These are phyloP conservation scores for Melanargia galathea DNA, from an alignment of 2,888 invertebrate species.

Conservation along the genomic window DNA sequence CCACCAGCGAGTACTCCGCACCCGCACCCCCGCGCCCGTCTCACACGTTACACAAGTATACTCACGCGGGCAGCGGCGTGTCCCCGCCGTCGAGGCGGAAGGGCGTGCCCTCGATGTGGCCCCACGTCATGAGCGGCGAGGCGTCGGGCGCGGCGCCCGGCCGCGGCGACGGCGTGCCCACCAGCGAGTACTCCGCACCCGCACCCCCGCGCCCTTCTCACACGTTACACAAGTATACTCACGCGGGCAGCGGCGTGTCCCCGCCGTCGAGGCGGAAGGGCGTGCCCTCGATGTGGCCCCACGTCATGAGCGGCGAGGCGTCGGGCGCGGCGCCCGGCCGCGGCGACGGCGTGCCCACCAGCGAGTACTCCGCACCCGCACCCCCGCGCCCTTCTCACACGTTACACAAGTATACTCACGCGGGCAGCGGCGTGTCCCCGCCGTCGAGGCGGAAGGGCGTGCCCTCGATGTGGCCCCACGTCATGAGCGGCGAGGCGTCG, in stretches of 20 bases:
- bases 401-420: slow-evolving; percentile 85
- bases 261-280: slow-evolving; percentile 96
- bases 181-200: slow-evolving; percentile 80
- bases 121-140: slow-evolving; percentile 99
- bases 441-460: slow-evolving; percentile 97
- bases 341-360: slow-evolving; percentile 94
- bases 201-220: slow-evolving; percentile 68
- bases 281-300: slow-evolving; percentile 99
- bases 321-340: slow-evolving; percentile 88
- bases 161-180: slow-evolving; percentile 94
- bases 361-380: slow-evolving; percentile 76
- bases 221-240: slow-evolving; percentile 85
- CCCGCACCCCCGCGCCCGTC: slow-evolving; percentile 18
- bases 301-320: slow-evolving; percentile 98
- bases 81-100: slow-evolving; percentile 96
- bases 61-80: slow-evolving; percentile 87
- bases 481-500: slow-evolving; percentile 97
- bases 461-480: slow-evolving; percentile 99
- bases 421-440: slow-evolving; percentile 91
- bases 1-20: slow-evolving; percentile 84
- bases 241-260: slow-evolving; percentile 91
- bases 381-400: slow-evolving; percentile 69
- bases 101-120: slow-evolving; percentile 98
- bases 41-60: slow-evolving; percentile 44
- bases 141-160: slow-evolving; percentile 89